Evolutionary conservation across 2,888 invertebrate genomes (phyloP).

Genomic region (Cataglyphis altisquamis): DNA sequence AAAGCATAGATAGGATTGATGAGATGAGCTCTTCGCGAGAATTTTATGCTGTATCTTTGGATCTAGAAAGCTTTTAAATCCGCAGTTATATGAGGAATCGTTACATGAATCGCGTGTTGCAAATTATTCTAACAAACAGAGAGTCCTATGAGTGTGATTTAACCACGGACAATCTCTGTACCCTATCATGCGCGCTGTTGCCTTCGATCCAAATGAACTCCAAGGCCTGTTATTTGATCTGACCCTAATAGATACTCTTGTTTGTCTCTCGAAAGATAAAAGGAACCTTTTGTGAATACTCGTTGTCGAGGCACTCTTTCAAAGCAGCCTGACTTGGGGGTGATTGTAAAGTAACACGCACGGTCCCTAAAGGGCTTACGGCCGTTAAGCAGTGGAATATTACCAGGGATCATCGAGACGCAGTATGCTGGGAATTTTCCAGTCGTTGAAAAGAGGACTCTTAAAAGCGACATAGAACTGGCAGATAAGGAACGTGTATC

Average conservation of each 20-base stretch:
- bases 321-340: constrained; percentile 43
- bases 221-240: constrained; percentile 62
- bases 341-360: constrained; percentile 62
- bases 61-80: background rate
- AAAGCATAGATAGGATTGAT: background rate
- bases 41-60: background rate
- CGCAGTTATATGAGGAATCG: constrained; percentile 4
- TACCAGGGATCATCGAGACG: constrained; percentile 51
- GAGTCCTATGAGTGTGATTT: constrained; percentile 32
- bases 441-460: background rate
- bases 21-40: background rate
- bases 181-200: constrained; percentile 52
- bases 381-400: constrained; percentile 63
- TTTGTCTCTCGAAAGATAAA: constrained; percentile 62
- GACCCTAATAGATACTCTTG: constrained; percentile 68
- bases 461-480: constrained; percentile 16
- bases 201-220: constrained; percentile 65
- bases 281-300: constrained; percentile 63
- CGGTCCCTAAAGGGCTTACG: constrained; percentile 49
- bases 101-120: constrained; percentile 39
- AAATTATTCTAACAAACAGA: constrained; percentile 39
- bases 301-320: constrained; percentile 45
- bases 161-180: constrained; percentile 51
- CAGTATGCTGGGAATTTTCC: constrained; percentile 33
- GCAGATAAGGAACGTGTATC: background rate